Evolutionary conservation across 2,113 vertebrate species (phyloP).

Genomic region (Ahaetulla prasina): DNA sequence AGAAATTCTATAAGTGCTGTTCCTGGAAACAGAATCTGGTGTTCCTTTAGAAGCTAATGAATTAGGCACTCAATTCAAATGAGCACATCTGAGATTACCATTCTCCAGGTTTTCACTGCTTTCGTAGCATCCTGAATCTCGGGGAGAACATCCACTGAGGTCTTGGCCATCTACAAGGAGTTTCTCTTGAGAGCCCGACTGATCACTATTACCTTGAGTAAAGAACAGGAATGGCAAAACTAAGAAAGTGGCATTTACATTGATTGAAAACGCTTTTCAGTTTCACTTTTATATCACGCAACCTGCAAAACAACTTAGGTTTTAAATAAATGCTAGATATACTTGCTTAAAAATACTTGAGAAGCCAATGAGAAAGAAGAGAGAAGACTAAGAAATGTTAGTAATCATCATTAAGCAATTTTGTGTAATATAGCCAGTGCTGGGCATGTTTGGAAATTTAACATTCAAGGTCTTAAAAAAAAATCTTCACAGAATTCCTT

Average conservation of each 20-base stretch:
- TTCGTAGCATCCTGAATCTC: constrained; percentile 97
- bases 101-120: constrained; percentile 96
- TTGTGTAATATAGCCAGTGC: background rate
- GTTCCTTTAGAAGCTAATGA: background rate
- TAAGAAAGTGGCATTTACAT: constrained; percentile 16
- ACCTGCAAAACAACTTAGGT: background rate
- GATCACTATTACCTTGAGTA: constrained; percentile 89
- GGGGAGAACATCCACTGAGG: constrained; percentile 84
- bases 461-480: background rate
- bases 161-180: constrained; percentile 82
- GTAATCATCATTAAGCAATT: background rate
- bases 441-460: background rate
- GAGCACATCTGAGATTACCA: constrained; percentile 75
- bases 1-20: background rate
- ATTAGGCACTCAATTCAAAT: background rate
- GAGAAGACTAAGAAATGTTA: background rate
- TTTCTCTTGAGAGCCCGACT: constrained; percentile 94
- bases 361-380: background rate
- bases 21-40: background rate
- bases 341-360: background rate
- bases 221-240: background rate
- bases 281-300: background rate
- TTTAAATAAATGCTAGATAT: background rate
- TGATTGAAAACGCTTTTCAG: background rate
- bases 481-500: background rate